Percentiles rank a stretch among this genome's conserved stretches.
phyloP scores from a whole-genome alignment of 1,140 invertebrate species.

The Idris sp. region DNA sequence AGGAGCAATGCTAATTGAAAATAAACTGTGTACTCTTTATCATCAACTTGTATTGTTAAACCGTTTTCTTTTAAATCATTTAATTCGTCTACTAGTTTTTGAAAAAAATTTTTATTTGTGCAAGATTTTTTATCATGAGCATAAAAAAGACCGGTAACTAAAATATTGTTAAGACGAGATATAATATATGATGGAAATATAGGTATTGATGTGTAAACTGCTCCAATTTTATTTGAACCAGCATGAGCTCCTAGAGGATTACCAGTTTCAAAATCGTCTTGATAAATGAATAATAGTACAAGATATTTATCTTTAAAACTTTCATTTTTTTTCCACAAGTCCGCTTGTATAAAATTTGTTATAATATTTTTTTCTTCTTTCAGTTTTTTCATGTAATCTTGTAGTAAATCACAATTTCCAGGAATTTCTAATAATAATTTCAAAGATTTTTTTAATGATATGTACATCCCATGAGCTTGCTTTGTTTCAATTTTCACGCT shows the following conservation, averaged over 20 bases:
- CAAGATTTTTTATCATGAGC: constrained; percentile 18
- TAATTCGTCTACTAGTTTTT: constrained; percentile 7
- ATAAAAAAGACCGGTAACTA: constrained; percentile 23
- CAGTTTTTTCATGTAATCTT: constrained; percentile 15
- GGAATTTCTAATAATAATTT: constrained; percentile 19
- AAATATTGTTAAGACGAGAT: constrained; percentile 25
- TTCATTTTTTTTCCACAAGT: constrained; percentile 7
- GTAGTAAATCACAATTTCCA: constrained; percentile 7
- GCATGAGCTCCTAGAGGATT: constrained; percentile 32
- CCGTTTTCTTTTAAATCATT: no score
- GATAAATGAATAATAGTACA: constrained; percentile 36
- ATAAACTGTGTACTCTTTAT: constrained; percentile 1
- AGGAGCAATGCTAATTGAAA: no score
- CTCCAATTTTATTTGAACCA: constrained; percentile 18
- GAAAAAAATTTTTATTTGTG: constrained; percentile 13
- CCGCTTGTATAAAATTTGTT: constrained; percentile 15
- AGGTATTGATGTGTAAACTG: constrained; percentile 18
- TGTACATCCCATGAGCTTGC: constrained; percentile 1
- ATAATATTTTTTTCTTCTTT: constrained; percentile 5
- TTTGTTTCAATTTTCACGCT: not conserved
- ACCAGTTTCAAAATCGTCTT: constrained; percentile 35
- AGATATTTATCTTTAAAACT: not conserved
- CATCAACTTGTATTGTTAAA: constrained; percentile 8
- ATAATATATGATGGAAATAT: constrained; percentile 14
- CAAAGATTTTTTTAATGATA: constrained; percentile 12